A percentile compares a stretch with the other conserved stretches of the same genome.
Conservation (phyloP, 2,113 vertebrate species). For the Prochilodus magdalenae region DNA sequence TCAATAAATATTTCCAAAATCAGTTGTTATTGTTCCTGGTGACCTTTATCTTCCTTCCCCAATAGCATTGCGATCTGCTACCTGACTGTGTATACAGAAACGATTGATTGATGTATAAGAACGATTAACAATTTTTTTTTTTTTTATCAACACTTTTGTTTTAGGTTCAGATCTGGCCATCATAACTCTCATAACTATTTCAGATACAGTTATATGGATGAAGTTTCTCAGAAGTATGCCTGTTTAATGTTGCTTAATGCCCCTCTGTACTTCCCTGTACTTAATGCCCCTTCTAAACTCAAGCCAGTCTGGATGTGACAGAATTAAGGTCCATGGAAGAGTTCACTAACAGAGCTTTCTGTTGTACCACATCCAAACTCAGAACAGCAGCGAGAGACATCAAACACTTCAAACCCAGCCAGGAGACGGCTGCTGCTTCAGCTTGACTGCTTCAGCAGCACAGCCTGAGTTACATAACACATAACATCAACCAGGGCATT, state of each 20-base stretch:
- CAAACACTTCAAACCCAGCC: slow-evolving; percentile 6
- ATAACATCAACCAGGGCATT: slow-evolving; percentile 7
- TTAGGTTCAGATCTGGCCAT: not conserved
- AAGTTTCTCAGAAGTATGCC: not conserved
- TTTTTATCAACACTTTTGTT: not conserved
- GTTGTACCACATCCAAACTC: slow-evolving; percentile 2
- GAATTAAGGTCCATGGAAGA: not conserved
- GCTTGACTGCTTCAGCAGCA: not conserved
- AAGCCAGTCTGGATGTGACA: not conserved
- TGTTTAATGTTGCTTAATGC: not conserved
- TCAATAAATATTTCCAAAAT: too few species aligned
- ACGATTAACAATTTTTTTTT: too few species aligned
- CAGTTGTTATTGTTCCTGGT: too few species aligned
- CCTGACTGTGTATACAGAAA: too few species aligned
- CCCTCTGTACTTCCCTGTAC: too few species aligned
- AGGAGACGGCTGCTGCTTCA: slow-evolving; percentile 12
- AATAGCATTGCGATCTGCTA: too few species aligned
- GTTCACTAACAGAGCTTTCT: not conserved
- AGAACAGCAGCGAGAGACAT: not conserved
- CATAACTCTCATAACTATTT: not conserved
- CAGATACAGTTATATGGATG: not conserved
- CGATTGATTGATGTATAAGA: too few species aligned
- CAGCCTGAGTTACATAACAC: slow-evolving; percentile 20
- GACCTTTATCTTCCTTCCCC: too few species aligned
- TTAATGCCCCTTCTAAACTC: not conserved